phyloP scores from a whole-genome alignment of 92 coral and sea anemone genomes.

The Actinernus sp. region DNA sequence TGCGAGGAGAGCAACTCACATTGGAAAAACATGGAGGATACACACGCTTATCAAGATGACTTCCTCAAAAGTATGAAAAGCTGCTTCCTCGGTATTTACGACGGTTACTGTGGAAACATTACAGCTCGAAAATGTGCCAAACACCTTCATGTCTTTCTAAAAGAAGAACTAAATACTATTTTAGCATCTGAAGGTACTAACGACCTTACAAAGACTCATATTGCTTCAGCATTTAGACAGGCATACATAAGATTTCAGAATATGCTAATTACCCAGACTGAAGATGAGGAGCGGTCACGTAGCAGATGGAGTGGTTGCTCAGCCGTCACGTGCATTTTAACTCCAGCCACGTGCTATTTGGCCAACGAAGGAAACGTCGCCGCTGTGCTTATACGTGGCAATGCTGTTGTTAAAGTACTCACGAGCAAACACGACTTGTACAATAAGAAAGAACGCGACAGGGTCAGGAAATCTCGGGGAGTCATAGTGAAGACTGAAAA shows the following conservation, averaged over 20 bases:
- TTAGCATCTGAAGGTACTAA: slow-evolving; percentile 1
- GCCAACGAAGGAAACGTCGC: slow-evolving; percentile 93
- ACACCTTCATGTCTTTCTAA: slow-evolving; percentile 77
- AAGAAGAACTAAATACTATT: slow-evolving; percentile 58
- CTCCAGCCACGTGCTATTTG: slow-evolving; percentile 70
- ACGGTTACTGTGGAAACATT: slow-evolving; percentile 88
- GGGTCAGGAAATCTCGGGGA: slow-evolving; percentile 85
- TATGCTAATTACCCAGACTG: slow-evolving; percentile 50
- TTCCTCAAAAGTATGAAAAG: slow-evolving; percentile 63
- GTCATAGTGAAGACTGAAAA: slow-evolving; percentile 93
- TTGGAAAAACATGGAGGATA: slow-evolving; percentile 81
- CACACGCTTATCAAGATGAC: slow-evolving; percentile 68
- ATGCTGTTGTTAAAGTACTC: slow-evolving; percentile 79
- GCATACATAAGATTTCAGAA: slow-evolving; percentile 78
- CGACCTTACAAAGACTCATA: slow-evolving; percentile 26
- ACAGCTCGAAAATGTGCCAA: slow-evolving; percentile 82
- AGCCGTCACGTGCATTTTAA: slow-evolving; percentile 90
- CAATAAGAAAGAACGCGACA: slow-evolving; percentile 89
- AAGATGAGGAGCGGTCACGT: slow-evolving; percentile 73
- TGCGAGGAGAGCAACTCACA: slow-evolving; percentile 83
- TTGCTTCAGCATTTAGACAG: slow-evolving; percentile 68
- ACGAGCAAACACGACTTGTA: slow-evolving; percentile 91
- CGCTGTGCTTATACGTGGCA: slow-evolving; percentile 80
- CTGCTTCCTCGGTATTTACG: slow-evolving; percentile 85
- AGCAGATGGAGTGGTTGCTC: slow-evolving; percentile 99